phyloP scores from a whole-genome alignment of 2,113 vertebrate species.

The Rhabdomys dilectus region DNA sequence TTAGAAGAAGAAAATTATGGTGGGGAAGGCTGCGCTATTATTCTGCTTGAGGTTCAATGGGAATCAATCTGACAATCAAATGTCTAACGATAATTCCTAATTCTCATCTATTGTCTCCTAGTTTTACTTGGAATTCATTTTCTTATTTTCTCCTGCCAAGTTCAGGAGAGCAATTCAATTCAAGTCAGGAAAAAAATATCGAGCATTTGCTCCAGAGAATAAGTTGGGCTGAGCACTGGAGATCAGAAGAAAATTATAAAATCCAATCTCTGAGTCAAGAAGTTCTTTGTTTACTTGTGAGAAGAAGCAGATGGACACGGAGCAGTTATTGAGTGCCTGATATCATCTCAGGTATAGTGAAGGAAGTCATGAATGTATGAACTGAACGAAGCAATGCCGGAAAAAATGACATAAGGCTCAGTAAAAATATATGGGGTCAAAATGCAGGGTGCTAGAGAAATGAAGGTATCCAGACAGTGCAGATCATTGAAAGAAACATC shows the following conservation, averaged over 20 bases:
- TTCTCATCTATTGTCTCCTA: constrained; percentile 39
- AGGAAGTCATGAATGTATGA: neutral
- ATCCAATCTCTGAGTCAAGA: neutral
- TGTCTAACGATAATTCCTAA: constrained; percentile 56
- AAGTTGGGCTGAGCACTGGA: neutral
- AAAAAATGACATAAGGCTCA: neutral
- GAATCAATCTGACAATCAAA: constrained; percentile 65
- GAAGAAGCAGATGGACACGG: neutral
- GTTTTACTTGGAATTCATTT: constrained; percentile 59
- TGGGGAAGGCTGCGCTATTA: constrained; percentile 32
- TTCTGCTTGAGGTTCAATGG: constrained; percentile 39
- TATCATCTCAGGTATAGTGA: neutral
- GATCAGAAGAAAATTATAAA: neutral
- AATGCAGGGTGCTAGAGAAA: neutral
- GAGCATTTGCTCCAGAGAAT: constrained; percentile 3
- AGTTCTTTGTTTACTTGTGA: neutral
- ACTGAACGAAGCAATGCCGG: neutral
- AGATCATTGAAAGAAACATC: neutral
- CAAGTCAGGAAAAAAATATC: constrained; percentile 15
- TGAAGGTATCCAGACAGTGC: neutral
- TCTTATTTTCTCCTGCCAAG: constrained; percentile 70
- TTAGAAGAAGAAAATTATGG: constrained; percentile 24
- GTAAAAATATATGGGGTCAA: neutral
- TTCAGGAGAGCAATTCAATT: constrained; percentile 45
- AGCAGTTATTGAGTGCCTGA: neutral